Evolutionary conservation across 2,113 vertebrate genomes (phyloP), one percentile per base, ranked within the genome.

Genomic region (Pimephales promelas): DNA sequence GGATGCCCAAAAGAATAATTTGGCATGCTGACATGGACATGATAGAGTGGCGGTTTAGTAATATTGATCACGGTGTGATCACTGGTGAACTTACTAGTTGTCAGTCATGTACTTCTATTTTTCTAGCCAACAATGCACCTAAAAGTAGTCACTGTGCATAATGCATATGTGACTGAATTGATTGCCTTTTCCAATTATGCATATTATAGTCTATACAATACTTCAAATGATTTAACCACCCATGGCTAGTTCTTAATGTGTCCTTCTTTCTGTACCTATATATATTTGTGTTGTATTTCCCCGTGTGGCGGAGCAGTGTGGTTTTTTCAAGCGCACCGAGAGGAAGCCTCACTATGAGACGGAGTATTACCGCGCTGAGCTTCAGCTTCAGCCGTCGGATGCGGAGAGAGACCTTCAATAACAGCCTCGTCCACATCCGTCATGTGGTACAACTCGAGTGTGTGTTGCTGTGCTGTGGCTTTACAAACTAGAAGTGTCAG

Each of bases 311-410:
- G 83, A 90, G 73, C 93, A 97, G 96, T 97, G 96, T 88, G 96
- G 96, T 86, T 98, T 98, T 94, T 97, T 98, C 94, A 94, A 92
- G 87, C 94, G 94, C 91, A 94, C 92, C 24, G 92, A 94, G 89
- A 92, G 76, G 78, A 91, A 91, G 68, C 92, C 86, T 45, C 92
- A 95, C 82, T 96, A 95, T 84, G 92, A 96, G 72, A 93, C 96
- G 80, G 96, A 96, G 89, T 98, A 94, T 92, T 94, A 97, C 91
- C 93, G 90, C 18, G 97, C 97, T 83, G 95, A 91, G 72, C 94
- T 95, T 92, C 95, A 95, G 57, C 87, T 96, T 85, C 97, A 97
- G 90, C 97, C 97, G 85, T 97, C 96, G 11, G 96, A 95, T 82
- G 92, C 83, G 87, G 95, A 97, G 90, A 54, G 31, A n/a, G 95